These are phyloP conservation scores for Chanos chanos DNA, from an alignment of 2,797 vertebrate genomes.

Conservation along the genomic window DNA sequence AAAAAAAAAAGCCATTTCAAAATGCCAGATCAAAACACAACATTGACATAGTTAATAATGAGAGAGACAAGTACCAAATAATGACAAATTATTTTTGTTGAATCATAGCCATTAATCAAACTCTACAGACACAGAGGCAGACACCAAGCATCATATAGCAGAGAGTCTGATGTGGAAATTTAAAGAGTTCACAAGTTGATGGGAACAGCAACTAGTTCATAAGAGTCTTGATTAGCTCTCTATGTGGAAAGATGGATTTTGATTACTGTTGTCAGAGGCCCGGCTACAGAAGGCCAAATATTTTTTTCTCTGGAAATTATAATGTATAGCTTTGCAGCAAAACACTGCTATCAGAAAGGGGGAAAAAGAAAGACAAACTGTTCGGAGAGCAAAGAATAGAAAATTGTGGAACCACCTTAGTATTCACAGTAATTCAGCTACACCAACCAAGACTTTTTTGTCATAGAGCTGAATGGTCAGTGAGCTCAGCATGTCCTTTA, in stretches of 20 bases:
- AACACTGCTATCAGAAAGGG: no score
- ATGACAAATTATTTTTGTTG: neutral
- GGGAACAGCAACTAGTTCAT: neutral
- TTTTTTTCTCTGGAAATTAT: no score
- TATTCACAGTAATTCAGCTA: no score
- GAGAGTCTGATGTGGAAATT: neutral
- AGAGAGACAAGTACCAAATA: neutral
- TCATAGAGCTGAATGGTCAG: conserved; percentile 18
- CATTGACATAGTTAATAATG: neutral
- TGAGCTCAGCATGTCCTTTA: conserved; percentile 27
- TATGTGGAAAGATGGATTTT: neutral
- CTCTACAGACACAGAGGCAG: no score
- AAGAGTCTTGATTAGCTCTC: neutral
- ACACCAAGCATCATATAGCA: no score
- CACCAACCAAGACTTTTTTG: no score
- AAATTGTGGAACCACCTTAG: no score
- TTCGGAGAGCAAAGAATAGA: no score
- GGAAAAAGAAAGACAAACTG: no score
- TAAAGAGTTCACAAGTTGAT: neutral
- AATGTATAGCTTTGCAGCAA: no score
- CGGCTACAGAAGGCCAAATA: no score
- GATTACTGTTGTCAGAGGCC: no score
- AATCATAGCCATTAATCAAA: neutral
- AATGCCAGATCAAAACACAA: neutral
- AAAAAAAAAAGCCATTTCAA: neutral